Evolutionary conservation across 1,140 invertebrate species (phyloP).

Genomic region (Drosophila kepulauana): DNA sequence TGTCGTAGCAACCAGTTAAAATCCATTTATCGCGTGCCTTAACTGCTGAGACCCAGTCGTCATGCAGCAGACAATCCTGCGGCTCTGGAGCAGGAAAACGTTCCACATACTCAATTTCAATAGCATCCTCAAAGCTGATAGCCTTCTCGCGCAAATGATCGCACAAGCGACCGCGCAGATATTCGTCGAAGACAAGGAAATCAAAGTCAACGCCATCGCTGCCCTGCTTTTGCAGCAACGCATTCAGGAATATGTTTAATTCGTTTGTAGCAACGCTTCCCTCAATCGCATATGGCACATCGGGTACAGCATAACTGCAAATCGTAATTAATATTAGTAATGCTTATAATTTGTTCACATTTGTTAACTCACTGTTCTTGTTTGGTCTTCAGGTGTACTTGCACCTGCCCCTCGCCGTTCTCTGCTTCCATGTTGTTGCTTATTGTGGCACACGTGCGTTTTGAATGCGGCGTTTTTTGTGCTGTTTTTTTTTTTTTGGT

Average conservation of each 20-base stretch:
- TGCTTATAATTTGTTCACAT: neutral
- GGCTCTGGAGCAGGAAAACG: slow-evolving; percentile 95
- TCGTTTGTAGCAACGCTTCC: slow-evolving; percentile 88
- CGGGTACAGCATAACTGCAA: slow-evolving; percentile 93
- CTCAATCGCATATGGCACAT: slow-evolving; percentile 93
- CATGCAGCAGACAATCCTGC: slow-evolving; percentile 95
- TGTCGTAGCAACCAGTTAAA: slow-evolving; percentile 97
- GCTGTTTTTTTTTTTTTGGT: neutral
- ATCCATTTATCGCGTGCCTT: slow-evolving; percentile 92
- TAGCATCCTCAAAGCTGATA: slow-evolving; percentile 90
- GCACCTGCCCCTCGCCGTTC: slow-evolving; percentile 87
- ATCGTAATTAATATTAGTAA: neutral
- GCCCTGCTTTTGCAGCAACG: slow-evolving; percentile 86
- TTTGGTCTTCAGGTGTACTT: slow-evolving; percentile 92
- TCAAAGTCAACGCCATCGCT: slow-evolving; percentile 91
- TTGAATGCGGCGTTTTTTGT: slow-evolving; percentile 11
- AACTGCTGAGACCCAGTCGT: slow-evolving; percentile 97
- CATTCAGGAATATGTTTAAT: slow-evolving; percentile 93
- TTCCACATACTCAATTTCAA: slow-evolving; percentile 96
- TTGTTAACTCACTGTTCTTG: slow-evolving; percentile 89
- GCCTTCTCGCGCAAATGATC: slow-evolving; percentile 90
- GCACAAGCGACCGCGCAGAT: slow-evolving; percentile 87
- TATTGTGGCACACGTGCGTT: slow-evolving; percentile 43
- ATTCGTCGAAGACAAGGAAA: slow-evolving; percentile 93
- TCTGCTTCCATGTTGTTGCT: slow-evolving; percentile 71